Base-by-base conservation (phyloP, 2,797 vertebrate genomes). In the Tapirus indicus region DNA sequence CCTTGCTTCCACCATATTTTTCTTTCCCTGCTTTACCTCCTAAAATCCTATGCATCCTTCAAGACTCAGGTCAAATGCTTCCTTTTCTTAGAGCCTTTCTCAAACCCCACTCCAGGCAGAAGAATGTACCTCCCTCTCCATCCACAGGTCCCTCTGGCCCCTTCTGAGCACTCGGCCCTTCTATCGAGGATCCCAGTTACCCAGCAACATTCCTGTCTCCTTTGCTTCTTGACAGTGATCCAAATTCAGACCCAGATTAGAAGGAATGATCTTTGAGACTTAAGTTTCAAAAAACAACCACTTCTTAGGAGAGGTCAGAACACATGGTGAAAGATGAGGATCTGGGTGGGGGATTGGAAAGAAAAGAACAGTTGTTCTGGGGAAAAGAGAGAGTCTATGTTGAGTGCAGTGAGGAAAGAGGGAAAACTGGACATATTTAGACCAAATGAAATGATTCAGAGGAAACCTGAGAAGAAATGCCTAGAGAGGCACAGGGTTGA, bases 281-380 rank as follows among this genome's bases (percentile, higher is more conserved):
- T 89, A 41, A 21, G 69, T 98, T 97, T 97, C 97, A 49, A 82
- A 92, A 89, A 95, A 85, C 84, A 94, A 66, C 47, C 27, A 0
- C 4, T 82, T 77, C 88, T 83, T n/a, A 72, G 91, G 56, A 68
- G 79, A 91, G 78, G 84, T 93, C 86, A 94, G 92, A 94, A 94
- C 93, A 60, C 35, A 2, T 0, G 7, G 92, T 79, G 95, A 93
- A 88, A 95, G 93, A 78, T 0, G 88, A 98, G 89, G 93, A 44
- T 18, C 1, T 14, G 38, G 35, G 66, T 12, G 44, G 95, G 74
- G n/a, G 80, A 13, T 8, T 0, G 2, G 88, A 78, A 95, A 98
- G 95, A 98, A 97, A 95, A 83, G 95, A n/a, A 49, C 21, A 4
- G 47, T 94, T 97, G 97, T 97, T 97, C 95, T 64, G 35, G 21